Base-by-base conservation (phyloP, 2,797 vertebrate species). In the Phoeniculus purpureus region DNA sequence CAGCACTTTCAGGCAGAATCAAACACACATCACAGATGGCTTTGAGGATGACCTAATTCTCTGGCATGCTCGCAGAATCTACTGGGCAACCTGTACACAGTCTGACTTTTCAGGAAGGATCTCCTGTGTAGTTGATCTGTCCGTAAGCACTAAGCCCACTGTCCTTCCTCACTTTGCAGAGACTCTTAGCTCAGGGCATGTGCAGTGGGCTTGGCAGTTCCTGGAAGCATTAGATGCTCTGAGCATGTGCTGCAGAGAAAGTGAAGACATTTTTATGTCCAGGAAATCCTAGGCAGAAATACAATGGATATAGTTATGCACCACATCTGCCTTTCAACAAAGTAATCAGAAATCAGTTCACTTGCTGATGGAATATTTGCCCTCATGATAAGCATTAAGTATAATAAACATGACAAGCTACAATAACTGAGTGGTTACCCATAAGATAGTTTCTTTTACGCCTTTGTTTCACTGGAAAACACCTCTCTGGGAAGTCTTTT, bases 331-430 rank as follows among this genome's bases (percentile, higher is more conserved):
- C 73, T 89, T 93, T 92, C 87, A 92, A 81, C 61, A 60, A 87
- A 48, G 29, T 74, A 70, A 87, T 87, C 64, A 74, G 55, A 82
- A 85, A 92, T 89, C 76, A 55, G 40, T 52, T 68, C 3, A 1
- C 51, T 80, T 82, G 75, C n/a, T 91, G 75, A 94, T 67, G 43
- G 75, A 92, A 86, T 88, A 67, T 93, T 93, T 90, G 68, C 48
- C 32, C 32, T 87, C 32, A 15, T 48, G 17, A 82, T 79, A 31
- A 84, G 68, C 92, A 90, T 85, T 77, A 84, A 8, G 16, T 65
- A 68, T 66, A 92, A 92, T 77, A 90, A 94, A 89, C 61, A 94
- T 48, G 55, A 80, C 85, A 77, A 82, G 67, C 89, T 95, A 87
- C 23, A 92, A 64, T 56, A 89, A 79, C 60, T 50, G 60, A 87